phyloP scores from a whole-genome alignment of 64 coral and sea anemone species.

The Porites australiensis region DNA sequence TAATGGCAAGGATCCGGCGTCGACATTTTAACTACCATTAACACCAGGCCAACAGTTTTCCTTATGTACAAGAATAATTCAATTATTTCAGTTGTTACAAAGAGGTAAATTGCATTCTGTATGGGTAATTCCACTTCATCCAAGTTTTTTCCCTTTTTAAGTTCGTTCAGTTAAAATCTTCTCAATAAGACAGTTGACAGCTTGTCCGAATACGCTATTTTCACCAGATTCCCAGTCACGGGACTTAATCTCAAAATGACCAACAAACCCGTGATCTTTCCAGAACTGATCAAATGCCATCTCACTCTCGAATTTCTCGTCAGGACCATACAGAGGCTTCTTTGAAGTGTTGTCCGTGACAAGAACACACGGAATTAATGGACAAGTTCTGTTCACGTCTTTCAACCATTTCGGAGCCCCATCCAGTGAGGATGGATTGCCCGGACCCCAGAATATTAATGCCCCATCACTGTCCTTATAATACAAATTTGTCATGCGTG shows the following conservation, averaged over 20 bases:
- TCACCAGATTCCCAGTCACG: conserved; percentile 67
- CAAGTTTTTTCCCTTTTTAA: too few species aligned
- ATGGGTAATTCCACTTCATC: too few species aligned
- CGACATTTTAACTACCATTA: too few species aligned
- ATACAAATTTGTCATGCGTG: not conserved
- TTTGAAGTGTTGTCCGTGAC: conserved; percentile 60
- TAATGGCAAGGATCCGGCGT: too few species aligned
- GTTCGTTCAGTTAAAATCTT: conserved; percentile 4
- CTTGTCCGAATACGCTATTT: conserved; percentile 73
- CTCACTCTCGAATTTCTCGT: conserved; percentile 35
- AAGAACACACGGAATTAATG: conserved; percentile 50
- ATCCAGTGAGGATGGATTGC: conserved; percentile 44
- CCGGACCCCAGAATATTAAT: conserved; percentile 69
- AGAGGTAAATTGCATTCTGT: too few species aligned
- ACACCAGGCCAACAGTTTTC: too few species aligned
- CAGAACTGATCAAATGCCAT: conserved; percentile 64
- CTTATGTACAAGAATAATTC: too few species aligned
- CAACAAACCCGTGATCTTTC: conserved; percentile 43
- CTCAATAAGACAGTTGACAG: conserved; percentile 25
- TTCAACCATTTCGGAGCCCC: conserved; percentile 40
- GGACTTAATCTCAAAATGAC: conserved; percentile 60
- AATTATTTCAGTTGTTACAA: too few species aligned
- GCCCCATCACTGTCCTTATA: conserved; percentile 51
- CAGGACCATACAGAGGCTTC: not conserved
- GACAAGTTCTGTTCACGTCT: conserved; percentile 17